Base-by-base conservation (phyloP, 2,113 vertebrate species). In the Nerophis lumbriciformis region DNA sequence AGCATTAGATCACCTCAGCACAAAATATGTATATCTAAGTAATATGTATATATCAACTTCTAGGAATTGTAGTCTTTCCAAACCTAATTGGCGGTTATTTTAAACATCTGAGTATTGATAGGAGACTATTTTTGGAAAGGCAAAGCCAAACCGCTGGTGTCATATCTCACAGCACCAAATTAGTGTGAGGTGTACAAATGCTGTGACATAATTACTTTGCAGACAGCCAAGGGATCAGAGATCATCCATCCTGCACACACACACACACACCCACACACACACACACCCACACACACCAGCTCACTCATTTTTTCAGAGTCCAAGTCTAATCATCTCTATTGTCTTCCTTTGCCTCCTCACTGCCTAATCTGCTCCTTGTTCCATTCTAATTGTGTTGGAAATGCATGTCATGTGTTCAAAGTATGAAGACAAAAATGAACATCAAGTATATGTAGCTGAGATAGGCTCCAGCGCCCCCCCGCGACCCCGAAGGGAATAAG, bases 101-200 rank as follows among this genome's bases (percentile, higher is more conserved):
- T 38, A 14, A 28, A 16, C 9, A 11, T 66, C 50, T 52, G 6
- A 56, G 37, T 53, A 48, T 70, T 44, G 47, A 13, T 65, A 45
- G 50, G 36, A 76, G 68, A 73, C 52, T 37, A n/a, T 51, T 69
- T 69, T 69, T 70, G 66, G 42, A 1, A 36, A 74, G 66, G 39
- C 16, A 59, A 60, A 62, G 48, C 2, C 11, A 11, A 55, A 68
- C 74, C 78, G 71, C 75, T 63, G 53, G 66, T 76, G 57, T 78
- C 74, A 78, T 82, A 73, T 76, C 59, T 75, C 66, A 57, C 60
- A 53, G 60, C 67, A 76, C 44, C 78, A 73, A 86, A 82, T 87
- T 82, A 83, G 65, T 72, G 61, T 68, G 48, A 75, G 55, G 59
- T 66, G 69, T 71, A 76, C 70, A 72, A 60, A 62, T 70, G 66